Conservation (phyloP, 2,797 vertebrate genomes). For the Heliangelus exortis region DNA sequence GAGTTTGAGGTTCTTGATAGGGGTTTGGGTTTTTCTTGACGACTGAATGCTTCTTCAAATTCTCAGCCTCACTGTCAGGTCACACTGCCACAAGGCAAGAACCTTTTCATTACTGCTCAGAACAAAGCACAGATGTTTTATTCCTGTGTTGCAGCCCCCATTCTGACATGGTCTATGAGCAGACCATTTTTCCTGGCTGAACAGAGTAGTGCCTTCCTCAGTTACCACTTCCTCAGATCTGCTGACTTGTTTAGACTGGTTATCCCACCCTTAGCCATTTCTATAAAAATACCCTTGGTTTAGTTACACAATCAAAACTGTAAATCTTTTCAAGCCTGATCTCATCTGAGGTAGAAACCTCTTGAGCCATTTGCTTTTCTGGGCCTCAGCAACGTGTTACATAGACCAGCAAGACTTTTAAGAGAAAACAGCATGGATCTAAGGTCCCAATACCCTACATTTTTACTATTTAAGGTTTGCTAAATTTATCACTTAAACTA, state of each 20-base stretch:
- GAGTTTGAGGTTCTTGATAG: background rate
- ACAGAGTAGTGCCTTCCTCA: background rate
- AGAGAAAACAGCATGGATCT: background rate
- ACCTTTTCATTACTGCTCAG: background rate
- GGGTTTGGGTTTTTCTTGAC: background rate
- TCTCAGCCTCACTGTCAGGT: background rate
- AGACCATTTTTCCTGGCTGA: background rate
- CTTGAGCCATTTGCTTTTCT: background rate
- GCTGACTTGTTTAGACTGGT: background rate
- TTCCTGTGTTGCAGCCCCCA: background rate
- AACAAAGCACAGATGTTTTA: background rate
- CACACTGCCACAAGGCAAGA: background rate
- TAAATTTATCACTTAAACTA: background rate
- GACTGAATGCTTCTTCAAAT: background rate
- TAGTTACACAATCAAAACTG: background rate
- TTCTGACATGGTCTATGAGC: background rate
- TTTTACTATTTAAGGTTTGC: background rate
- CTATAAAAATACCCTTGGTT: background rate
- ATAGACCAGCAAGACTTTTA: background rate
- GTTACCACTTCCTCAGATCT: slow-evolving; percentile 43
- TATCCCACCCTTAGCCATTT: background rate
- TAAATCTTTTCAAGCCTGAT: background rate
- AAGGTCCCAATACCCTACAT: background rate
- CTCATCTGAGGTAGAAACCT: background rate
- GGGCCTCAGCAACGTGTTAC: background rate